Evolutionary conservation across 2,888 invertebrate species (phyloP), one percentile per base, ranked within the genome.

Genomic region (Clistopyga incitator): DNA sequence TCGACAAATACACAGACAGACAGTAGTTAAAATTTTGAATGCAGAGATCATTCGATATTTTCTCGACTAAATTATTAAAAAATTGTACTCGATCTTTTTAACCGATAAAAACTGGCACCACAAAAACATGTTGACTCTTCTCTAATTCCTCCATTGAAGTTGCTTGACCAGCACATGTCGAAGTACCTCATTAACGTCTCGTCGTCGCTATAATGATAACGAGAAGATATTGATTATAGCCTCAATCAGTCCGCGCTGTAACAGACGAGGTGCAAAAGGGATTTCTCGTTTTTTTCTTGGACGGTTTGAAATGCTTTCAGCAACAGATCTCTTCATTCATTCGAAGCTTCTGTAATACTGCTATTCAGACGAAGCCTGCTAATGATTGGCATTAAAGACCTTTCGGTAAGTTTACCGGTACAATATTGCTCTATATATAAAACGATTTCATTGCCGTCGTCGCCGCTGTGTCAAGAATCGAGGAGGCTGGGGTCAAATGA

Each of bases 181-280:
- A 56, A 81, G 81, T 65, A 56, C 70, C 75, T 84, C 84, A 84
- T 84, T 81, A 84, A 81, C 15, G 56, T 56, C 59, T 67, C 78
- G 84, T 74, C 74, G 64, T 61, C 64, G 56, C 52, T 42, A 72
- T 38, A 75, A 75, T 50, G 25, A 71, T 78, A 78, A 75, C 42
- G 52, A 38, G 20, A 42, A 34, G 23, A 42, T 42, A 64, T 81
- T 74, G 81, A 81, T 81, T 78, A 65, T 65, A 45, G 50, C 61
- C 81, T 84, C 71, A 56, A 78, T 78, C 56, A 70, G 84, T 74
- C 78, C 74, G 42, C 54, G 47, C 64, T 52, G 10, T 38, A 75
- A 34, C 34, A 34, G 68, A 23, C 47, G 29, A 29, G n/a, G n/a
- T n/a, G n/a, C n/a, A 34, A 59, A 25, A 8, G 23, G 29, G 29